Conservation (phyloP, 2,888 invertebrate species). For the Boloria selene region DNA sequence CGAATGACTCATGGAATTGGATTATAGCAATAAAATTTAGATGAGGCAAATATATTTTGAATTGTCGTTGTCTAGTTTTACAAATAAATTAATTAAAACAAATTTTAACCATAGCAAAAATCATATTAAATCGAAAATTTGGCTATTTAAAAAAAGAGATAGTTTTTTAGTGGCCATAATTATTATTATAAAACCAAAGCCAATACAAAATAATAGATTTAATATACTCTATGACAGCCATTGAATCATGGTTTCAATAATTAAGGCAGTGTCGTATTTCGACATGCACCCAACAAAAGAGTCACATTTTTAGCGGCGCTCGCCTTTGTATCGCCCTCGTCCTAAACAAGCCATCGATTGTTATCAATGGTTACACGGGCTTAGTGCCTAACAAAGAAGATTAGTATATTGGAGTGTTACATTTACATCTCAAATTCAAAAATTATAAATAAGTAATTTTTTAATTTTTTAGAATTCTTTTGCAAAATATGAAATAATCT, state of each 20-base stretch:
- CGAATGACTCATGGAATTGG: not conserved
- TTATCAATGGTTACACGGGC: constrained; percentile 56
- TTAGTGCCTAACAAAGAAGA: constrained; percentile 36
- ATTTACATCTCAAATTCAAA: constrained; percentile 13
- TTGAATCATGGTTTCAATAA: constrained; percentile 53
- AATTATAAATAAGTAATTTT: not conserved
- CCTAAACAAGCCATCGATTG: constrained; percentile 58
- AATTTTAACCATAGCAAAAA: no score
- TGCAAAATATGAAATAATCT: no score
- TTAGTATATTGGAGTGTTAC: constrained; percentile 24
- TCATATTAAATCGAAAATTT: no score
- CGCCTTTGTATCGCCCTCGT: constrained; percentile 58
- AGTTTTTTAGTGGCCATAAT: no score
- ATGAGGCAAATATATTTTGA: no score
- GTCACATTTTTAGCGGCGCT: constrained; percentile 57
- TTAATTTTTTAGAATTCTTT: not conserved
- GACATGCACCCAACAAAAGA: constrained; percentile 65
- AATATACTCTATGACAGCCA: constrained; percentile 30
- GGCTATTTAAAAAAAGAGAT: no score
- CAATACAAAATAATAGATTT: not conserved
- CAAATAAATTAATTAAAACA: no score
- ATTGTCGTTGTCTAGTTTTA: no score
- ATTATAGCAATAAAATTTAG: no score
- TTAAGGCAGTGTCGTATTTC: constrained; percentile 66
- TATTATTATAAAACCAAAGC: no score